These are phyloP conservation scores for Pocillopora damicornis DNA, from an alignment of 64 coral and sea anemone genomes.

Conservation along the genomic window DNA sequence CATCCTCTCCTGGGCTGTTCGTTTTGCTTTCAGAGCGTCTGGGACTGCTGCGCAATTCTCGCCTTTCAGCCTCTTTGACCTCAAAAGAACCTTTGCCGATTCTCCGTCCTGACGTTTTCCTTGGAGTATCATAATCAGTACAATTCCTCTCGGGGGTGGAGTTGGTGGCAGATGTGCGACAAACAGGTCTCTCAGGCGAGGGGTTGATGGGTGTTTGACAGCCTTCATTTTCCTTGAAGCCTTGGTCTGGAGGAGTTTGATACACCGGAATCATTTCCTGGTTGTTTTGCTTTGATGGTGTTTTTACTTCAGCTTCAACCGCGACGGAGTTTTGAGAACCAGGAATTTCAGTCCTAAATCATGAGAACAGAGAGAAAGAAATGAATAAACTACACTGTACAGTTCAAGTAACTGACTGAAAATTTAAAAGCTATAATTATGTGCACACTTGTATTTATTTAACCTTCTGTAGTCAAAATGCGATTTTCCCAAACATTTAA, in stretches of 20 bases:
- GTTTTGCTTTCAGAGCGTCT: not conserved
- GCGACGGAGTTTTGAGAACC: not conserved
- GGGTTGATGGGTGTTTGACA: slow-evolving; percentile 8
- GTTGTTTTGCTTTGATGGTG: not conserved
- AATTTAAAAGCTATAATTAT: no score
- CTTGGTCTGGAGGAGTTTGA: not conserved
- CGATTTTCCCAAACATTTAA: no score
- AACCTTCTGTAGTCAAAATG: no score
- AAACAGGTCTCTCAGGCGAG: not conserved
- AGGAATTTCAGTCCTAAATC: not conserved
- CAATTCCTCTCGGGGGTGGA: slow-evolving; percentile 1
- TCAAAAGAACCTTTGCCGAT: not conserved
- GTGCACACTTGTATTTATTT: no score
- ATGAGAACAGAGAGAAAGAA: not conserved
- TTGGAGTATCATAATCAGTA: not conserved
- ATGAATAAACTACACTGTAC: not conserved
- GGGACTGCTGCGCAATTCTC: not conserved
- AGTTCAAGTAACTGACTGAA: no score
- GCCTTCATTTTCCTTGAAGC: not conserved
- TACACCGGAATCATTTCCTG: not conserved
- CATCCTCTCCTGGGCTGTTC: not conserved
- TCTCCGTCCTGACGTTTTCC: not conserved
- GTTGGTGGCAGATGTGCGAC: not conserved
- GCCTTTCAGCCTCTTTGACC: not conserved
- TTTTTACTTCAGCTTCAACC: not conserved